Evolutionary conservation across 2,888 invertebrate species (phyloP), one percentile per base, ranked within the genome.

Genomic region (Microctonus hyperodae): DNA sequence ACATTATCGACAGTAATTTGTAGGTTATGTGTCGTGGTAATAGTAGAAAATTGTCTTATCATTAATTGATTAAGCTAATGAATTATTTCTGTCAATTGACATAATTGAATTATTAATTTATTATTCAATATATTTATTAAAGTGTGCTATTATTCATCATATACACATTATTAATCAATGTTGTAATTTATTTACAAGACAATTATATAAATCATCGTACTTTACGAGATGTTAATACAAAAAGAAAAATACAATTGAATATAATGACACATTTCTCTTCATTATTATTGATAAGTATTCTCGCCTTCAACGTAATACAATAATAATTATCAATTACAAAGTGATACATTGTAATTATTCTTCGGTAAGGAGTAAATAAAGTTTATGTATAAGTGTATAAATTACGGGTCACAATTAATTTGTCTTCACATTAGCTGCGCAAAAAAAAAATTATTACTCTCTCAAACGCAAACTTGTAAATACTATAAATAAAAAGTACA

Each of bases 111-210:
- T 28, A 28, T 28, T 5, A 28, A 28, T 5, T 28, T 22, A 22
- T 20, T 33, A 20, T 35, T 56, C n/a, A 20, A 33, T 33, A 20
- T 35, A 56, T 56, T 56, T 33, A 35, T 31, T 20, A 20, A 56
- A 16, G 56, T 56, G 56, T 35, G 33, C 9, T 33, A 22, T n/a
- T 20, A 56, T 56, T 56, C 31, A 33, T 56, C 11, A 33, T 33
- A 22, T 31, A 33, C 20, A 20, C 20, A 56, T 20, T 16, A 35
- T 33, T 31, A 35, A 33, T 33, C 9, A 9, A 33, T 56, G 33
- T 56, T 13, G 22, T 33, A 31, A 56, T 56, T 33, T 56, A 56
- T 56, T 56, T 56, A 56, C 56, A 56, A 56, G 33, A 56, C 33
- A 56, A 56, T 56, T 16, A 56, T n/a, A n/a, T 31, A 56, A 31